Evolutionary conservation across 2,113 vertebrate species (phyloP), one percentile per base, ranked within the genome.

Genomic region (Gymnogyps californianus): DNA sequence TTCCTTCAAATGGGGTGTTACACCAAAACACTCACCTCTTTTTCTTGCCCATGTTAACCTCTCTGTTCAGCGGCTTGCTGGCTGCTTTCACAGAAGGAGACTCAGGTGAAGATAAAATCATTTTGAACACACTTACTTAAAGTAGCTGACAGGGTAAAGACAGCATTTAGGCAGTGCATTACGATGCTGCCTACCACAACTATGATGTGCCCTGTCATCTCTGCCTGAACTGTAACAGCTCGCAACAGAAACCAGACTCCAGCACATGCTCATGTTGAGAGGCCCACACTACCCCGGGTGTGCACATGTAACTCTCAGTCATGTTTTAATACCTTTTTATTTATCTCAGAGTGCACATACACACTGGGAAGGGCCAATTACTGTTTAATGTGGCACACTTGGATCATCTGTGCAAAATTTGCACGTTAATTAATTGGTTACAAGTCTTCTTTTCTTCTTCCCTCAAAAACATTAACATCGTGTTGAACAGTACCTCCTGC

Each of bases 221-320:
- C 89, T 62, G 42, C 80, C 67, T 13, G 57, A 55, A 14, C 21
- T 3, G 7, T 17, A 44, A 49, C 58, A 40, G 42, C 59, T 78
- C 16, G 1, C 46, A 17, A 15, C 8, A 55, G 80, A 46, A 82
- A 34, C 54, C 64, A 64, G n/a, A 11, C n/a, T 49, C 61, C 52
- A 29, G 62, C 46, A 57, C 25, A 3, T 1, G 10, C 40, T 32
- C 16, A 0, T 1, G 9, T 7, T 6, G 40, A 42, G 47, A 21
- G 26, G 51, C 47, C 29, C 38, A 14, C 24, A 0, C 38, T 36
- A 16, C 36, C 29, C 62, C 0, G 5, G 36, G 4, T 54, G 31
- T 19, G 25, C 51, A 55, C 40, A 7, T 7, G 22, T 14, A 64
- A 47, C 36, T 29, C 29, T 14, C 52, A 19, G 31, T 17, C 51